Base-by-base conservation (phyloP, 2,797 vertebrate genomes). In the Nannoperca obscura region DNA sequence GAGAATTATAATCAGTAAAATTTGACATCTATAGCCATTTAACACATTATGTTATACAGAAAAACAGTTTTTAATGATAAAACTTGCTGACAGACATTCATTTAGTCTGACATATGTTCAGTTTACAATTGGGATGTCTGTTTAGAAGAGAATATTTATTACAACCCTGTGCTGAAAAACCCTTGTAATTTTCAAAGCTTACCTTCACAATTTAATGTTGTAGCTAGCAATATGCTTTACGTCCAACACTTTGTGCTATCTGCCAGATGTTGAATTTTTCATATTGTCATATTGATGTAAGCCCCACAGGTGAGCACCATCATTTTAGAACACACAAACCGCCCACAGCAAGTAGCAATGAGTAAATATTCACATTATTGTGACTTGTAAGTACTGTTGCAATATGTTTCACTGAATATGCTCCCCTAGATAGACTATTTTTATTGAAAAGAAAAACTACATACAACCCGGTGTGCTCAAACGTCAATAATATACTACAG, bases 251-350 rank as follows among this genome's bases (percentile, higher is more conserved):
- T 30, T 62, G 22, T 32, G 4, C 13, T 57, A 20, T 40, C 38
- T 65, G 27, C 60, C 66, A 71, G 38, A 65, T 65, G 38, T 7
- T 70, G 52, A 70, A 53, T 40, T 32, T 70, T 47, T 70, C 9
- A 22, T 11, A 10, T 57, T 57, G 34, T 42, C 22, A 34, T 27
- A 53, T 36, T 60, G 10, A 19, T 62, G 34, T 15, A 7, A 57
- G 49, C 52, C 34, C 14, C 14, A 52, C 47, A 66, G 36, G 12
- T 66, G 38, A 73, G 36, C 27, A 38, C 10, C 19, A 38, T 46
- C 3, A 2, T 20, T 36, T 27, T 15, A 67, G 19, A 22, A 66
- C 19, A 75, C 19, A 14, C 14, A 67, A 30, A 38, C n/a, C 1
- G 30, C n/a, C 5, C 11, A 30, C 30, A 42, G 54, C 1, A 27